Evolutionary conservation across 2,888 invertebrate genomes (phyloP).

Genomic region (Quadroppia sp.): DNA sequence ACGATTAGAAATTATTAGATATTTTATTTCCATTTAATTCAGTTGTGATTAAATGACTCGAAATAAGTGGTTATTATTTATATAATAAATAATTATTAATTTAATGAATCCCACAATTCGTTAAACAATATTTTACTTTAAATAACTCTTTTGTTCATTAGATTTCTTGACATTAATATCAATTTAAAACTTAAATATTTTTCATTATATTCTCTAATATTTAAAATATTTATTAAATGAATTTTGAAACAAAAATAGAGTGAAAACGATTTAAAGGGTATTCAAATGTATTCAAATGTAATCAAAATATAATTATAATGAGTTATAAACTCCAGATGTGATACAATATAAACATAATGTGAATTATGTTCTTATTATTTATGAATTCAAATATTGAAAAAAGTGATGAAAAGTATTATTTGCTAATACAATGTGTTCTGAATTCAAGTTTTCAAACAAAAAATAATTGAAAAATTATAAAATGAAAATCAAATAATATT

Average conservation of each 20-base stretch:
- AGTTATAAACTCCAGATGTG: slow-evolving; percentile 13
- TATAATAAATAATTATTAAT: background rate
- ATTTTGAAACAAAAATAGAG: no score
- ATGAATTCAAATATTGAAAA: background rate
- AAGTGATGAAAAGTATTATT: slow-evolving; percentile 1
- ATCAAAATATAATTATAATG: background rate
- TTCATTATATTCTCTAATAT: no score
- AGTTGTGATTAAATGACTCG: background rate
- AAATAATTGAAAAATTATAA: no score
- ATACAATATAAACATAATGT: background rate
- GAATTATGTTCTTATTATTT: background rate
- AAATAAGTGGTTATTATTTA: background rate
- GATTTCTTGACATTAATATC: background rate
- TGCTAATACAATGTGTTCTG: no score
- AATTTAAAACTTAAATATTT: background rate
- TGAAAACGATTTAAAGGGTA: background rate
- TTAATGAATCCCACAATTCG: background rate
- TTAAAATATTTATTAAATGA: no score
- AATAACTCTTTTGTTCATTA: background rate
- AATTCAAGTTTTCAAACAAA: no score
- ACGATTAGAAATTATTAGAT: background rate
- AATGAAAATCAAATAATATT: no score
- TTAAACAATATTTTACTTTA: background rate
- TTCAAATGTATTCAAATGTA: background rate
- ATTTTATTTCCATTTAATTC: background rate